A percentile compares a stretch with the other conserved stretches of the same genome.
phyloP scores from a whole-genome alignment of 2,113 vertebrate genomes.

The Pygoscelis adeliae region DNA sequence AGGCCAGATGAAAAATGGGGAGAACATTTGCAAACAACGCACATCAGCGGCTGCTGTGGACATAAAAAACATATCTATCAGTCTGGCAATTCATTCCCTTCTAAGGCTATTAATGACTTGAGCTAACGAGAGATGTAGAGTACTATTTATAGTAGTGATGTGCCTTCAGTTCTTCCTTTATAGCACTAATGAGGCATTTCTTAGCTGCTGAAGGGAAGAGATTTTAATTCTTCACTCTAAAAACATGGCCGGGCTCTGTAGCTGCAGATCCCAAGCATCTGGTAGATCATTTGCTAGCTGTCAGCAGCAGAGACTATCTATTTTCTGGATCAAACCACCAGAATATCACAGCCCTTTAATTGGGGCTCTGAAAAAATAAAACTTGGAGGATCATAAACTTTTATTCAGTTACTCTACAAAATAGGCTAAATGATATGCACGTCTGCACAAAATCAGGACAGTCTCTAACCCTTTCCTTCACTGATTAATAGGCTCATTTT shows the following conservation, averaged over 20 bases:
- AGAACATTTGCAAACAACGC: not conserved
- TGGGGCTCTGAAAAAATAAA: not conserved
- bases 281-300: conserved; percentile 39
- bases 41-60: not conserved
- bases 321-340: not conserved
- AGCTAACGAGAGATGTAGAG: not conserved
- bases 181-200: conserved; percentile 37
- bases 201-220: not conserved
- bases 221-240: conserved; percentile 14
- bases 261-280: conserved; percentile 13
- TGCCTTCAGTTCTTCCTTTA: not conserved
- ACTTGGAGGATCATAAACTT: not conserved
- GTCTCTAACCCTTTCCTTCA: not conserved
- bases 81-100: not conserved
- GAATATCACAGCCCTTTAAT: not conserved
- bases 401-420: not conserved
- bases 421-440: not conserved
- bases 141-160: conserved; percentile 5
- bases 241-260: not conserved
- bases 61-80: not conserved
- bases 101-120: not conserved
- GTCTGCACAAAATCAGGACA: not conserved
- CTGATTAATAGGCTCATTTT: not conserved
- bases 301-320: not conserved
- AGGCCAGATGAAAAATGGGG: not conserved